These are phyloP conservation scores for Oscheius sp. DNA, from an alignment of 2,888 invertebrate species.

Conservation along the genomic window DNA sequence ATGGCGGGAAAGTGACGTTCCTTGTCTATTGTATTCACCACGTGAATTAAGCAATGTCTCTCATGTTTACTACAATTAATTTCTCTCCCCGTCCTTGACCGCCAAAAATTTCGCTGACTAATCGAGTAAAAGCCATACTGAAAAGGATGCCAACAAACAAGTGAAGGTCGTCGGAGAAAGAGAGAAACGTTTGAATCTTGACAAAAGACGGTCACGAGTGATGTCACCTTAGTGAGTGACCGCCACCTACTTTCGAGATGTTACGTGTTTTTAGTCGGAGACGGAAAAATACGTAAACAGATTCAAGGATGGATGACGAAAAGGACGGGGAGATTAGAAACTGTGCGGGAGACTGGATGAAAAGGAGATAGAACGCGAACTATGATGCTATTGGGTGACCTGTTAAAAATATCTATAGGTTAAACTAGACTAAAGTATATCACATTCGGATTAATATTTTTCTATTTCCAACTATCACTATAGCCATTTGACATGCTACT, in stretches of 20 bases:
- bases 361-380: too few species aligned
- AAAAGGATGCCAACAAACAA: not conserved
- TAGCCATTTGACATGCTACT: too few species aligned
- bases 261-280: too few species aligned
- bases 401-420: too few species aligned
- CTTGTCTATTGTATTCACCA: not conserved
- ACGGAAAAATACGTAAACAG: not conserved
- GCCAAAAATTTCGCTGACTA: conserved; percentile 4
- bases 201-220: not conserved
- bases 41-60: not conserved
- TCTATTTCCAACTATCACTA: too few species aligned
- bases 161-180: not conserved
- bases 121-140: not conserved
- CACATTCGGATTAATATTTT: too few species aligned
- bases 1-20: too few species aligned
- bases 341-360: too few species aligned
- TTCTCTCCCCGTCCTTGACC: not conserved
- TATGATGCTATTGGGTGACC: too few species aligned
- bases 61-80: not conserved
- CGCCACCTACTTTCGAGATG: not conserved
- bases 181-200: too few species aligned
- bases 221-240: not conserved
- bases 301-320: not conserved
- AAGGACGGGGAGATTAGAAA: too few species aligned
- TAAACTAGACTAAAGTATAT: too few species aligned